Evolutionary conservation across 1,140 invertebrate genomes (phyloP).

Genomic region (Araneus ventricosus): DNA sequence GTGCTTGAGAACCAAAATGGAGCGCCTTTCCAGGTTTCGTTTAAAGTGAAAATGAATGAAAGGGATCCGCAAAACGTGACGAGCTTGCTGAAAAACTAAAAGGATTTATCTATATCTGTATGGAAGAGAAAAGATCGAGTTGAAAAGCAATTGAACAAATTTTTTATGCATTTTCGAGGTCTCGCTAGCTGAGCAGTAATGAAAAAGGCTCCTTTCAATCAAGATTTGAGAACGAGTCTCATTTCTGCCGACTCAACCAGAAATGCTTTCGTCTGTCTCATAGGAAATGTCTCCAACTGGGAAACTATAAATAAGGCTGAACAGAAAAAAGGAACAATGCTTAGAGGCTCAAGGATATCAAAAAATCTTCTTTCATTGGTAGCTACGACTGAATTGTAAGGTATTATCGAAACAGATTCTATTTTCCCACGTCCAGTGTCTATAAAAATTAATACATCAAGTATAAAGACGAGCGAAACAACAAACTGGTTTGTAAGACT

Average conservation of each 20-base stretch:
- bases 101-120: conserved; percentile 42
- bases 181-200: conserved; percentile 42
- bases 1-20: conserved; percentile 31
- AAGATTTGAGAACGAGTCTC: conserved; percentile 31
- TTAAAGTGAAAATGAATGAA: conserved; percentile 36
- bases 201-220: conserved; percentile 39
- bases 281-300: background rate
- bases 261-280: background rate
- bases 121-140: conserved; percentile 30
- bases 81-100: background rate
- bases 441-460: no score
- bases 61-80: conserved; percentile 50
- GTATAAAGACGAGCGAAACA: no score
- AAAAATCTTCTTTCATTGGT: no score
- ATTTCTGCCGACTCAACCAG: background rate
- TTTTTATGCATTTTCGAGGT: conserved; percentile 72
- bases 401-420: no score
- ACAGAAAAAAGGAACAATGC: no score
- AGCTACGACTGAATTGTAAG: no score
- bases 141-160: conserved; percentile 52
- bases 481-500: no score
- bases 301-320: background rate
- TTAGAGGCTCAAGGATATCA: no score
- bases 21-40: conserved; percentile 19
- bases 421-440: no score